These are phyloP conservation scores for Crossaster papposus DNA, from an alignment of 53 echinoderm and acorn worm species.

Conservation along the genomic window DNA sequence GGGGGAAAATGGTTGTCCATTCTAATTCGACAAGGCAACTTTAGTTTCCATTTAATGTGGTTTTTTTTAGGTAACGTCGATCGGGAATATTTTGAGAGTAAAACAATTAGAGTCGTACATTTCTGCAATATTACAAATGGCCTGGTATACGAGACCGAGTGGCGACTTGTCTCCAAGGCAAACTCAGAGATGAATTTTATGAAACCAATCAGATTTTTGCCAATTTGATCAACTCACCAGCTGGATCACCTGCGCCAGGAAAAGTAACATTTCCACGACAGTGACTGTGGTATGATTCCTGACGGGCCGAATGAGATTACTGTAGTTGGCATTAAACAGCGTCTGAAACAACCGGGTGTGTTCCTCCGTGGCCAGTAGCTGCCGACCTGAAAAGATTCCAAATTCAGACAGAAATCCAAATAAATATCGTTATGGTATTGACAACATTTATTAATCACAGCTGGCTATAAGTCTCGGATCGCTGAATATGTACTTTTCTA, in stretches of 20 bases:
- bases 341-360: constrained; percentile 61
- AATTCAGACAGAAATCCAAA: neutral
- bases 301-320: constrained; percentile 78
- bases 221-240: constrained; percentile 71
- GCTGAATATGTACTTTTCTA: no score
- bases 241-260: constrained; percentile 86
- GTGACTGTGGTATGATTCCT: constrained; percentile 64
- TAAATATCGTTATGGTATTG: neutral
- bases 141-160: neutral
- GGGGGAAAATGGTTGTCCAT: no score
- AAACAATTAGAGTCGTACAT: neutral
- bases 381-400: constrained; percentile 33
- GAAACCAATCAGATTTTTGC: neutral
- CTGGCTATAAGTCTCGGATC: no score
- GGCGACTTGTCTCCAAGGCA: neutral
- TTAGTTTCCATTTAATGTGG: no score
- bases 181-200: neutral
- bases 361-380: constrained; percentile 54
- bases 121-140: neutral
- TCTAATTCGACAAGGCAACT: no score
- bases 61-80: neutral
- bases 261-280: constrained; percentile 73
- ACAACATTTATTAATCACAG: no score
- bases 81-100: neutral
- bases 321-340: constrained; percentile 72